Evolutionary conservation across 2,888 invertebrate species (phyloP).

Genomic region (Apamea anceps): DNA sequence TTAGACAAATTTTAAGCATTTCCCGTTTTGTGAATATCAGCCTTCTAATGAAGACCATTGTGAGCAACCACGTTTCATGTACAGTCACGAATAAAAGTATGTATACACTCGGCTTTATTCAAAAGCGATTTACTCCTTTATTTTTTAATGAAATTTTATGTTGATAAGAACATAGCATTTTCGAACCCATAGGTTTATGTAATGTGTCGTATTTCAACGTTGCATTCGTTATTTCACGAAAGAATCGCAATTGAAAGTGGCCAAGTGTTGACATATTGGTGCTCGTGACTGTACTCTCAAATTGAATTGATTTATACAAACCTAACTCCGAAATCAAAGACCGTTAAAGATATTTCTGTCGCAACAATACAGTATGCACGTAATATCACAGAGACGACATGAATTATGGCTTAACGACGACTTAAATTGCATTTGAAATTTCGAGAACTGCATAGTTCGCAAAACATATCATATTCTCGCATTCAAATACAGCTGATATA

Average conservation of each 20-base stretch:
- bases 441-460: not conserved
- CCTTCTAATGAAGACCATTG: not conserved
- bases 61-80: not conserved
- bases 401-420: not conserved
- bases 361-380: not conserved
- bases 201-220: too few species aligned
- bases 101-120: too few species aligned
- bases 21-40: not conserved
- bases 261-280: too few species aligned
- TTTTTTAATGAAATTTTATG: too few species aligned
- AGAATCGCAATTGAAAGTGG: too few species aligned
- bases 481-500: not conserved
- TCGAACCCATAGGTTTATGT: too few species aligned
- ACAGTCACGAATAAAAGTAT: too few species aligned
- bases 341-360: not conserved
- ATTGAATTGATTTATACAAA: not conserved
- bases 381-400: not conserved
- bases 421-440: not conserved
- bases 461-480: not conserved
- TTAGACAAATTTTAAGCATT: not conserved
- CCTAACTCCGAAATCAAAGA: not conserved
- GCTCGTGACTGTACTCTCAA: not conserved
- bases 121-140: too few species aligned
- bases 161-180: too few species aligned
- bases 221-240: too few species aligned